Percentiles rank a stretch among this genome's conserved stretches.
Conservation (phyloP, 2,113 vertebrate species). For the Caretta caretta region DNA sequence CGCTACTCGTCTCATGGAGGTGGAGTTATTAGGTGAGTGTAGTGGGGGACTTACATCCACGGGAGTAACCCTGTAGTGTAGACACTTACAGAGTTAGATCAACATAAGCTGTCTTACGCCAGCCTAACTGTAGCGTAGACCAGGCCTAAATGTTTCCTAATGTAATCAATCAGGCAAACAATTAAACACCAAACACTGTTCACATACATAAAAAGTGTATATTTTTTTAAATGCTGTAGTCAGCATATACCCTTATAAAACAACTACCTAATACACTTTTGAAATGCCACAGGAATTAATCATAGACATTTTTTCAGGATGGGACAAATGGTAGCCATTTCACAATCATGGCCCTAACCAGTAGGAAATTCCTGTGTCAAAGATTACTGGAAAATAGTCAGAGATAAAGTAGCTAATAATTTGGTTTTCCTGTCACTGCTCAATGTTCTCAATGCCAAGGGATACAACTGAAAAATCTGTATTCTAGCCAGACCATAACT, state of each 20-base stretch:
- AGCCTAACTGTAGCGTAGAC: neutral
- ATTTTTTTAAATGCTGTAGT: neutral
- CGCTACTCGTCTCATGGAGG: neutral
- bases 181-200: neutral
- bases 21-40: neutral
- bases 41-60: neutral
- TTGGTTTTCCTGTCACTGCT: constrained; percentile 15
- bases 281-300: neutral
- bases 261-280: neutral
- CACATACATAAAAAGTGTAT: neutral
- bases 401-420: neutral
- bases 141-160: neutral
- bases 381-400: neutral
- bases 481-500: neutral
- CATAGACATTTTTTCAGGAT: neutral
- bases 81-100: neutral
- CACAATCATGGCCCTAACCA: neutral
- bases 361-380: neutral
- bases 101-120: neutral
- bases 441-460: neutral
- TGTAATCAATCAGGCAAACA: neutral
- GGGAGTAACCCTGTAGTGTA: neutral
- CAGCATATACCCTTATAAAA: neutral
- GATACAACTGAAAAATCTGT: neutral
- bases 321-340: neutral